These are phyloP conservation scores for Synanthedon tipuliformis DNA, from an alignment of 2,888 invertebrate species.

Conservation along the genomic window DNA sequence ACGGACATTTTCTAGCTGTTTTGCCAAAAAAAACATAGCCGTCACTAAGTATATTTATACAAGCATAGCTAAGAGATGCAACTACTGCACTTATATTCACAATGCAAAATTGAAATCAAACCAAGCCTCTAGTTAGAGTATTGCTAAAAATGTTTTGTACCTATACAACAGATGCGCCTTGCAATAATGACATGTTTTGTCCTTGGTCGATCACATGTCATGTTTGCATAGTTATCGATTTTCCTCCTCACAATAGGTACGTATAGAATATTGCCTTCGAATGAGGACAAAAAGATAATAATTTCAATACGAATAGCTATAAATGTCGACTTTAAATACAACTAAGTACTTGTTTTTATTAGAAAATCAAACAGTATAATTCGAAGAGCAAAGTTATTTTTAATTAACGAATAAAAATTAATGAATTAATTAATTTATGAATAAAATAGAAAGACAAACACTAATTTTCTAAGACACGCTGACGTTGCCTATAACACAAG, in stretches of 20 bases:
- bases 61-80: too few relatives aligned
- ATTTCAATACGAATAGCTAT: neutral
- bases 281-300: neutral
- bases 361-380: too few relatives aligned
- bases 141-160: slow-evolving; percentile 1
- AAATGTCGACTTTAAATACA: neutral
- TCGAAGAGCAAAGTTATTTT: too few relatives aligned
- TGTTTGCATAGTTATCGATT: neutral
- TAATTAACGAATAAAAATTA: too few relatives aligned
- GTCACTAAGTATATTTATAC: too few relatives aligned
- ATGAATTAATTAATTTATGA: too few relatives aligned
- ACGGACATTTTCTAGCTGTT: too few relatives aligned
- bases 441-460: too few relatives aligned
- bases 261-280: neutral
- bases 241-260: neutral
- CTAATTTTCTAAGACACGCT: too few relatives aligned
- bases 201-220: neutral
- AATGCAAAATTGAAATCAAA: slow-evolving; percentile 48
- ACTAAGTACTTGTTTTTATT: too few relatives aligned
- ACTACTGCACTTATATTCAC: slow-evolving; percentile 2
- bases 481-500: too few relatives aligned
- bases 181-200: neutral
- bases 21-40: too few relatives aligned
- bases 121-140: slow-evolving; percentile 39
- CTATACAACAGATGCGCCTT: neutral